These are phyloP conservation scores for Enteromius argenteus DNA, from an alignment of 2,797 vertebrate genomes.

Conservation along the genomic window DNA sequence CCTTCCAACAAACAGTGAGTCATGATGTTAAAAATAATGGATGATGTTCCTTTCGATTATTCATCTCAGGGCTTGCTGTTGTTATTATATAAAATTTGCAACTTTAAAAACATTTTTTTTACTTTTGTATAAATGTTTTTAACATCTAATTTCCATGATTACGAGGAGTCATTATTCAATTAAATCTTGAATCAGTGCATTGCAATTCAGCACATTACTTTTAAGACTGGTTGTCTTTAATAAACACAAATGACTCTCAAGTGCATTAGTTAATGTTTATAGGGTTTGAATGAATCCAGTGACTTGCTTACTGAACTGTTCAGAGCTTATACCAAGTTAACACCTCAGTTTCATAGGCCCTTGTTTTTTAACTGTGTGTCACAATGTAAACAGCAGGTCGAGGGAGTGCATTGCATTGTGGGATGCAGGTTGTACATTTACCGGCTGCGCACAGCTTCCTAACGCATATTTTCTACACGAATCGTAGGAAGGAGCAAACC, in stretches of 20 bases:
- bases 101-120: background rate
- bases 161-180: background rate
- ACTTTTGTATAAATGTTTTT: background rate
- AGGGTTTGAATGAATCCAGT: background rate
- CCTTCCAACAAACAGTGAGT: too few species aligned
- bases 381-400: background rate
- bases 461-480: background rate
- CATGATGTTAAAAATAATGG: background rate
- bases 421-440: background rate
- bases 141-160: background rate
- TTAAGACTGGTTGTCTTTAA: background rate
- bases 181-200: background rate
- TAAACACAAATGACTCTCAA: background rate
- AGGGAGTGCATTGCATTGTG: background rate
- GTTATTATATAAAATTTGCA: background rate
- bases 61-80: too few species aligned
- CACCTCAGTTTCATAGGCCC: background rate
- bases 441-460: background rate
- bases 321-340: background rate
- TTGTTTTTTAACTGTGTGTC: background rate
- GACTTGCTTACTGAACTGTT: background rate
- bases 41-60: background rate
- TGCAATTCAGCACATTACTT: background rate
- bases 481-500: background rate
- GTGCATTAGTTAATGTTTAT: background rate